Base-by-base conservation (phyloP, 2,113 vertebrate genomes). In the Neolamprologus tretocephalus region DNA sequence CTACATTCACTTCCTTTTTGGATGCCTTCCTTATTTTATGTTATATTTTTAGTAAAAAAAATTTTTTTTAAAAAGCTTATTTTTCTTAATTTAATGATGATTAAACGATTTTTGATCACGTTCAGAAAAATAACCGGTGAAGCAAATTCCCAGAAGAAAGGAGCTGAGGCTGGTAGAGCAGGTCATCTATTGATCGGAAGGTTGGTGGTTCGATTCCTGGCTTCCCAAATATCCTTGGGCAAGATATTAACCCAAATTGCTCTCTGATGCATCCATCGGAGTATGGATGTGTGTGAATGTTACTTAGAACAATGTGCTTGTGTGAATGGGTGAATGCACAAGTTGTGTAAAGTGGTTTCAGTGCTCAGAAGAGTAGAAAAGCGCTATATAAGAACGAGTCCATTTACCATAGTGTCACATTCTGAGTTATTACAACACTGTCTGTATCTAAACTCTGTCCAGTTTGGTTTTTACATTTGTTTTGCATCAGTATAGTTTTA, bases 301-400 rank as follows among this genome's bases (percentile, higher is more conserved):
- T 57, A 57, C 54, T 14, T 8, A 5, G 1, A 57, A 57, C 55
- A 57, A 57, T 5, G 55, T 57, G 54, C 4, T 57, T 8, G 51
- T 53, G 53, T 0, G 0, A 13, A 5, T 55, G 54, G 13, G 13
- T 57, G 55, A 28, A 9, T 58, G 55, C 1, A 58, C 7, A 1
- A 58, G 23, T 28, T 58, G 0, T 28, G 13, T 9, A 28, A 58
- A 28, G 13, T 21, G 21, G 21, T 21, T 21, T 21, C 21, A 21
- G 21, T 21, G 21, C 21, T 21, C 21, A 21, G 21, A 21, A 21
- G 21, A 21, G 2, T 13, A 55, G 21, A 57, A 57, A 57, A 57
- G 55, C 1, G 0, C 53, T 54, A 0, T 1, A 57, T 57, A 58
- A 58, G 55, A 58, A 58, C 2, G 0, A 58, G 55, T 58, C 26